Percentiles rank a stretch among this genome's conserved stretches.
Conservation (phyloP, 2,797 vertebrate genomes). For the Acanthurus leucopareius region DNA sequence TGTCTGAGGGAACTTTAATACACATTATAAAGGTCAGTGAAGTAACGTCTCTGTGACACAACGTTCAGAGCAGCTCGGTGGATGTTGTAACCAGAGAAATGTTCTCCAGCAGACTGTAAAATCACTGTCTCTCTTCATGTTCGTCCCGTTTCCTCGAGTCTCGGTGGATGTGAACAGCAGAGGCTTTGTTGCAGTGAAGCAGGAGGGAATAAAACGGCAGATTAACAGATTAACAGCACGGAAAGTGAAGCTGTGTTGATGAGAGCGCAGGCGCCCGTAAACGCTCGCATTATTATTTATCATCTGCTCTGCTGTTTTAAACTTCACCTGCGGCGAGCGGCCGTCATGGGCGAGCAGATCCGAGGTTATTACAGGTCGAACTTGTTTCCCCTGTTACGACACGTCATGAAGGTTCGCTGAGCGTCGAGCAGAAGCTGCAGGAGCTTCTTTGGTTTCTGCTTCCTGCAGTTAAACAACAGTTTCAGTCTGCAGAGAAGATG, state of each 20-base stretch:
- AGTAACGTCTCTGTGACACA: constrained; percentile 30
- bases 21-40: constrained; percentile 36
- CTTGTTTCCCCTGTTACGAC: neutral
- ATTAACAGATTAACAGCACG: constrained; percentile 14
- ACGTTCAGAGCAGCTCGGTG: constrained; percentile 9
- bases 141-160: neutral
- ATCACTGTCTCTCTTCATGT: neutral
- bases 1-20: neutral
- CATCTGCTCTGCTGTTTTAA: no score
- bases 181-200: constrained; percentile 7
- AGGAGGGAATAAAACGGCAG: neutral
- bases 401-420: neutral
- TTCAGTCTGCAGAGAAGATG: no score
- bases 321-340: no score
- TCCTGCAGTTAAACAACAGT: neutral
- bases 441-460: neutral
- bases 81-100: constrained; percentile 13
- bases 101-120: neutral
- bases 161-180: neutral
- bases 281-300: no score
- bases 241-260: constrained; percentile 15
- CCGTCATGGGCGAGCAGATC: neutral
- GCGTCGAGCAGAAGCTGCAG: neutral
- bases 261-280: neutral
- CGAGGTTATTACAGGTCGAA: neutral